Conservation (phyloP, 2,888 invertebrate genomes). For the Cephus nigrinus region DNA sequence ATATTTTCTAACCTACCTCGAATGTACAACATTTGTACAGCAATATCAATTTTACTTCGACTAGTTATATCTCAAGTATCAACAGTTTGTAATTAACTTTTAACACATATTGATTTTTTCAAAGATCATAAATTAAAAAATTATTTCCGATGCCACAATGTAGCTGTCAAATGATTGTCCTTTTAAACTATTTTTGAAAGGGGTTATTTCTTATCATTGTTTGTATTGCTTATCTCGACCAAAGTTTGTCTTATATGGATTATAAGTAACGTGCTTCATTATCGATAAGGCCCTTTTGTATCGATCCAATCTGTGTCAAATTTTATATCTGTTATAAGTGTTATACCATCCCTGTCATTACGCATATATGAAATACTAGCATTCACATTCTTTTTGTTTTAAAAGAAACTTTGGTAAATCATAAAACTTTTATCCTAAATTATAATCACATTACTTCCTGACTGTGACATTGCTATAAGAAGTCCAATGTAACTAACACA, state of each 20-base stretch:
- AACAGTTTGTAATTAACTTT: not conserved
- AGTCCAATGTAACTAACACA: not conserved
- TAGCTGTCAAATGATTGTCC: not conserved
- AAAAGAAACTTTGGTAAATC: not conserved
- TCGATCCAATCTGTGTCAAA: not conserved
- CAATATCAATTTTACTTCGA: not conserved
- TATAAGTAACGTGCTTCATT: no score
- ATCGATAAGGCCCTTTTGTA: no score
- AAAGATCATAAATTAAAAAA: not conserved
- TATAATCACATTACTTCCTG: not conserved
- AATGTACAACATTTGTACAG: not conserved
- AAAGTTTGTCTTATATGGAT: not conserved
- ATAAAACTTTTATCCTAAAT: not conserved
- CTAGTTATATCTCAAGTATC: not conserved
- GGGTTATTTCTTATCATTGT: not conserved
- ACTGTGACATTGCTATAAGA: not conserved
- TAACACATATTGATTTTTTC: not conserved
- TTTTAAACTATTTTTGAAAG: not conserved
- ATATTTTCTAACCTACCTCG: not conserved
- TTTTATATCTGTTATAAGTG: not conserved
- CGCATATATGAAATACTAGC: not conserved
- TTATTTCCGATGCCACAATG: not conserved
- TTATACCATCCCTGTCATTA: not conserved
- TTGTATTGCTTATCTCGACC: not conserved
- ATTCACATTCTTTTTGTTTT: not conserved